phyloP scores from a whole-genome alignment of 2,797 vertebrate species.

The Crenuchus spilurus region DNA sequence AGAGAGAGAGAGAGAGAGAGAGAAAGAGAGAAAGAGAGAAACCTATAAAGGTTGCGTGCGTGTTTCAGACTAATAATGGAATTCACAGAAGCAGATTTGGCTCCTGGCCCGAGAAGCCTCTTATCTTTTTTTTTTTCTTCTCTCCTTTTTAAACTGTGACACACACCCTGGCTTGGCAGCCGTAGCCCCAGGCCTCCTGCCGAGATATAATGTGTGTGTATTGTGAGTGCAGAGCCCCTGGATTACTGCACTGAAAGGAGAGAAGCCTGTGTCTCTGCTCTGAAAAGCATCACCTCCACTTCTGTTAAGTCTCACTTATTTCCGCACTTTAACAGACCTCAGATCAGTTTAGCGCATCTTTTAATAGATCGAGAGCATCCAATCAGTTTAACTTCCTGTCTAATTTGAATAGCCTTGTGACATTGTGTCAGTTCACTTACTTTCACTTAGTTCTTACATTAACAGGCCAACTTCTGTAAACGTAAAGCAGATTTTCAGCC shows the following conservation, averaged over 20 bases:
- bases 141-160: conserved; percentile 62
- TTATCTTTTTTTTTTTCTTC: conserved; percentile 55
- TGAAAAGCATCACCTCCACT: conserved; percentile 48
- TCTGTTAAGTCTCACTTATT: conserved; percentile 24
- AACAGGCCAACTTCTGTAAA: neutral
- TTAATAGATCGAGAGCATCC: neutral
- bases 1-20: conserved; percentile 33
- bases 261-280: conserved; percentile 63
- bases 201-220: conserved; percentile 67
- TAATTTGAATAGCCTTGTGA: neutral
- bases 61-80: conserved; percentile 63
- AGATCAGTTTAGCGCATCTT: neutral
- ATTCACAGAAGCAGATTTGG: conserved; percentile 67
- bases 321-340: neutral
- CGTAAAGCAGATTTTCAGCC: neutral
- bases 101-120: conserved; percentile 59
- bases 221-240: conserved; percentile 69
- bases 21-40: conserved; percentile 33
- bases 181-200: conserved; percentile 62
- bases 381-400: neutral
- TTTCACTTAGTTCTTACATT: neutral
- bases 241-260: conserved; percentile 73
- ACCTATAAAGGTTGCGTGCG: conserved; percentile 61
- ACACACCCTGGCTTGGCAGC: conserved; percentile 67
- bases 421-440: neutral